Evolutionary conservation across 2,113 vertebrate species (phyloP).

Genomic region (Petromus typicus): DNA sequence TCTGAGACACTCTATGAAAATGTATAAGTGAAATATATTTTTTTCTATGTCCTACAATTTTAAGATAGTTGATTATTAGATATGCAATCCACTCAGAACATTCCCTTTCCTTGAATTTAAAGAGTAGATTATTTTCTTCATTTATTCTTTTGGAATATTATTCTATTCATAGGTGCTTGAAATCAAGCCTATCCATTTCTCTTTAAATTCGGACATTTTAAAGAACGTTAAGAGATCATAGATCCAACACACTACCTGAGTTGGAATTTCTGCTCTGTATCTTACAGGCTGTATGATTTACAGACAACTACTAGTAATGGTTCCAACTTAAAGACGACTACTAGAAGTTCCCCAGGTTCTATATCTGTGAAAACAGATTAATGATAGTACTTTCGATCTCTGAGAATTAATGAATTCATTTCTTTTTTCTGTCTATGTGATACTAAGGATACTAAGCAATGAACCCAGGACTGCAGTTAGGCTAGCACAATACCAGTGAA

Average conservation of each 20-base stretch:
- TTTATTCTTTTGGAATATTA: constrained; percentile 10
- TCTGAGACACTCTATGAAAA: background rate
- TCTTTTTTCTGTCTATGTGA: background rate
- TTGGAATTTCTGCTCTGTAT: background rate
- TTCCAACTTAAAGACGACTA: too few species aligned
- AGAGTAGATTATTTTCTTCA: background rate
- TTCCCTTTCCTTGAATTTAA: background rate
- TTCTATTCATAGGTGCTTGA: background rate
- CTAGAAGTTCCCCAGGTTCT: background rate
- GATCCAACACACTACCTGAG: background rate
- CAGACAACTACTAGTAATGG: background rate
- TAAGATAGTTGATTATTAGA: constrained; percentile 13
- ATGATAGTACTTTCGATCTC: background rate
- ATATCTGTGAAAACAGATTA: background rate
- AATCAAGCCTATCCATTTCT: background rate
- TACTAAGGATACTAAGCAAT: background rate
- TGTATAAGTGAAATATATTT: background rate
- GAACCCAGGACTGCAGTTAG: background rate
- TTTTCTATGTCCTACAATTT: background rate
- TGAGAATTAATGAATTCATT: background rate
- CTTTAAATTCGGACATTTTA: constrained; percentile 11
- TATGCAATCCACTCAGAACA: background rate
- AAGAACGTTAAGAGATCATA: background rate
- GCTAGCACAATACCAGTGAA: background rate
- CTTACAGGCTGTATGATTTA: background rate